Conservation (phyloP, 2,888 invertebrate species). For the Kryphioiulus occultus region DNA sequence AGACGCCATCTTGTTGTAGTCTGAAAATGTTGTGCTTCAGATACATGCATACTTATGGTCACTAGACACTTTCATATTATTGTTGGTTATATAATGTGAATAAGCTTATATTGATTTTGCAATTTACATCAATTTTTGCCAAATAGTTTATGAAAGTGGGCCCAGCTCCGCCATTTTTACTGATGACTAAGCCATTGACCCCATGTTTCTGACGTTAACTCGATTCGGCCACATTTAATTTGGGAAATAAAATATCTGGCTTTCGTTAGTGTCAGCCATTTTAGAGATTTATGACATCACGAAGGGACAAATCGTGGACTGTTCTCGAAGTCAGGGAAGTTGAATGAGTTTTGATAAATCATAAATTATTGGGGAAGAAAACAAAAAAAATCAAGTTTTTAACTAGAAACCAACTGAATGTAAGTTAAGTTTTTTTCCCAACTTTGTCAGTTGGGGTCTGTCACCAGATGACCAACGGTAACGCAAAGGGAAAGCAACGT, state of each 20-base stretch:
- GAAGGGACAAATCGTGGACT: not conserved
- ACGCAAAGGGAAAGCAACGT: not conserved
- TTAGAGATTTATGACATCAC: not conserved
- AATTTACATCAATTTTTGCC: not conserved
- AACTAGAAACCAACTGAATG: not conserved
- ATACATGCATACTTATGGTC: not conserved
- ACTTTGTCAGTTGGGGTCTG: not conserved
- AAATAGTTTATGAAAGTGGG: not conserved
- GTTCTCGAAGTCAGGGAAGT: not conserved
- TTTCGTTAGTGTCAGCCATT: not conserved
- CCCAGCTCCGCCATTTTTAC: not conserved
- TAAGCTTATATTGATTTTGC: no score
- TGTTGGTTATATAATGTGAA: no score
- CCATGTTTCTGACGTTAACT: no score
- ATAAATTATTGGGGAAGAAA: not conserved
- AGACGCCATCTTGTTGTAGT: not conserved
- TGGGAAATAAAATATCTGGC: not conserved
- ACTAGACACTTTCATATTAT: not conserved
- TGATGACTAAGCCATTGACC: not conserved
- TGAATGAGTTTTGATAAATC: not conserved
- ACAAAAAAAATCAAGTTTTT: not conserved
- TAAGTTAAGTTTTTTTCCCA: not conserved
- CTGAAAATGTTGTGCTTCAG: not conserved
- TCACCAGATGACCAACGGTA: not conserved
- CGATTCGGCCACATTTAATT: not conserved